Evolutionary conservation across 2,888 invertebrate genomes (phyloP), one percentile per base, ranked within the genome.

Genomic region (Caenorhabditis doughertyi): DNA sequence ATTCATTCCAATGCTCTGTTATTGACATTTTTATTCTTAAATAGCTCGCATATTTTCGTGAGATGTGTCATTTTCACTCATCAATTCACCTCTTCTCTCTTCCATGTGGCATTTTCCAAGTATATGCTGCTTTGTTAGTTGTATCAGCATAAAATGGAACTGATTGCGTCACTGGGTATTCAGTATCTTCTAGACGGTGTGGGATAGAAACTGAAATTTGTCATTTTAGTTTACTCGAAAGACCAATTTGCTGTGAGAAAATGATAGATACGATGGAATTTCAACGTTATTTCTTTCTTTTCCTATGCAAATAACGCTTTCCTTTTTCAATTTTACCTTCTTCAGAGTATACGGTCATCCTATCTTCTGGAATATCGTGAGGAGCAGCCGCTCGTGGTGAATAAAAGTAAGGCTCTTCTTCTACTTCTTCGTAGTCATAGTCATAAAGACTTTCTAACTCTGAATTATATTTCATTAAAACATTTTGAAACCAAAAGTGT

Each of bases 91-190:
- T 76, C 56, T 58, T 68, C 35, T 74, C 79, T 4, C 56, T 39
- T n/a, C 9, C 53, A 23, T 65, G 56, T 3, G 83, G 76, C 51
- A 67, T 65, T 68, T 84, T 84, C 83, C 83, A 84, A 44, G 83
- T 84, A 55, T 84, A 84, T 7, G 49, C 58, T 1, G 67, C 32
- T 39, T 60, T 68, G 27, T 72, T 81, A 1, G 83, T 84, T 2
- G 83, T 84, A 8, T 68, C 64, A 5, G 77, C 80, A 32, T 84
- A 84, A 39, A 84, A 84, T 9, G 80, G 80, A 56, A 84, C 77
- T 16, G 62, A 16, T 39, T 74, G 62, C 23, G 60, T 67, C 55
- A 32, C 58, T 0, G 42, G 62, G 39, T 79, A 70, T 8, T 53
- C 62, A 13, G 77, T 77, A 44, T 77, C 77, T 68, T 77, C 77